Evolutionary conservation across 2,113 vertebrate species (phyloP), one percentile per base, ranked within the genome.

Genomic region (Thermophis baileyi): DNA sequence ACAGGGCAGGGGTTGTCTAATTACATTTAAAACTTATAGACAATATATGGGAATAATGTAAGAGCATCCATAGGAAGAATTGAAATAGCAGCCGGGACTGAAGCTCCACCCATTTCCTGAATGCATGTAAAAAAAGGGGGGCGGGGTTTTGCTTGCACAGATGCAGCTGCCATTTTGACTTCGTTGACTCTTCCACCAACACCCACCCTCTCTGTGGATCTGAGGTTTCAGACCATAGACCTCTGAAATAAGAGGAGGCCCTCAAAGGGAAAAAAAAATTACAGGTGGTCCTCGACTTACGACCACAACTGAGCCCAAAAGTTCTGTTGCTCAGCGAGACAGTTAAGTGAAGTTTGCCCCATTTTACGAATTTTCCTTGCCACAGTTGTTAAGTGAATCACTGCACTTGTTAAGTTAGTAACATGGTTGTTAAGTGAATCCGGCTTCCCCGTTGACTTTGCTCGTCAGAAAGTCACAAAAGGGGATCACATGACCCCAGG

Each of bases 401-500:
- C 27, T 63, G 27, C 27, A 30, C 10, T 30, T 30, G 27, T 12
- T 14, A 30, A 63, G 9, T 63, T 63, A 57, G 24, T 57, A 27
- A 27, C 57, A 1, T 63, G 27, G 60, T 63, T 63, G 27, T 30
- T 63, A 63, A 14, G 27, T 63, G 60, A 63, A 63, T 57, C 55
- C 2, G 7, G 54, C 54, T 57, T 57, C 55, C 55, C 55, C 0
- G 0, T 57, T 25, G 55, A 55, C 20, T 55, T 6, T 55, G 20
- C 20, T 55, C 22, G 20, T 55, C 54, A 55, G 27, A 63, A 63
- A 9, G 10, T 63, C 4, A 2, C 60, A 14, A 63, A 63, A 63
- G 30, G 4, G 57, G 27, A n/a, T 12, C 1, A 4, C 0, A 1
- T 5, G 27, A n/a, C 11, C 27, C 0, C 27, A 2, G 57, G 57